Conservation (phyloP, 2,888 invertebrate genomes). For the Quadriops clusia region DNA sequence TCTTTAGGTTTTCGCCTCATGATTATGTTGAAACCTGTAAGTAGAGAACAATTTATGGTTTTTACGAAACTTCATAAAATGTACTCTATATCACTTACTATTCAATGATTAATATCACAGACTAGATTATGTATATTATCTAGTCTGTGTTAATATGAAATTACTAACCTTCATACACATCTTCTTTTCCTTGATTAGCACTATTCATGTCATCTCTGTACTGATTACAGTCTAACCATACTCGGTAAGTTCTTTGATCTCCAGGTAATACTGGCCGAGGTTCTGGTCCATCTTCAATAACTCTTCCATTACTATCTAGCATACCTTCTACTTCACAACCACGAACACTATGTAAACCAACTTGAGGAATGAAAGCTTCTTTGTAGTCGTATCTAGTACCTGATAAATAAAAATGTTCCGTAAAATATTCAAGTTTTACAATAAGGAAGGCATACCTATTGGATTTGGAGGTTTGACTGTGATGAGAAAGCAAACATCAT, state of each 20-base stretch:
- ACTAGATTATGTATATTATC: not conserved
- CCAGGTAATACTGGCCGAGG: constrained; percentile 78
- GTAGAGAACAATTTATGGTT: not conserved
- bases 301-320: constrained; percentile 87
- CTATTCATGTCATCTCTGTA: constrained; percentile 86
- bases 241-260: constrained; percentile 82
- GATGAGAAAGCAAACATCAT: constrained; percentile 95
- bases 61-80: not conserved
- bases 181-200: constrained; percentile 68
- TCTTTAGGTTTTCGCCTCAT: constrained; percentile 98
- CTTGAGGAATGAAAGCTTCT: constrained; percentile 82
- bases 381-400: constrained; percentile 72
- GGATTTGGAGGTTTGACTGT: constrained; percentile 76
- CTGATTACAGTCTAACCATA: constrained; percentile 95
- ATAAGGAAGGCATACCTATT: constrained; percentile 49
- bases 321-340: constrained; percentile 99
- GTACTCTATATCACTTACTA: not conserved
- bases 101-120: not conserved
- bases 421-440: constrained; percentile 4
- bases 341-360: constrained; percentile 80
- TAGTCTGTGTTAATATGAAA: constrained; percentile 1
- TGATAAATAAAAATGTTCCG: constrained; percentile 20
- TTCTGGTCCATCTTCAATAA: constrained; percentile 93
- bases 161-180: constrained; percentile 35
- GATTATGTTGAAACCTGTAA: constrained; percentile 75